Base-by-base conservation (phyloP, 2,888 invertebrate species). In the Ptilodon capucinus region DNA sequence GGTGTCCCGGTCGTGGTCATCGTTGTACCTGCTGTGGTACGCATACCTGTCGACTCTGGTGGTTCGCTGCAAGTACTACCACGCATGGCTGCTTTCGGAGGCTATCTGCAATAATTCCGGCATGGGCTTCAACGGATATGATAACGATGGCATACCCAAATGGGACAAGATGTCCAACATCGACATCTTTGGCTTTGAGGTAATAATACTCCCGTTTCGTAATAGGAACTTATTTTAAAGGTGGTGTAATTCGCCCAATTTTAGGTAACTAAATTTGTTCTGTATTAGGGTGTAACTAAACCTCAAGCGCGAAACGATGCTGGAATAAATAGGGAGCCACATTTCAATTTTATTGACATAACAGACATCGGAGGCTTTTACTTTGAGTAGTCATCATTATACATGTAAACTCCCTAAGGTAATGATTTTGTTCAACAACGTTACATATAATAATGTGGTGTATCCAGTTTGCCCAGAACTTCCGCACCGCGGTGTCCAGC, bases 121-220 rank as follows among this genome's bases (percentile, higher is more conserved):
- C 0, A 93, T 99, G 75, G 98, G 98, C 0, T 97, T 95, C 81
- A 94, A 95, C 64, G 98, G 98, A 0, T 97, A 94, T 77, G 94
- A 95, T 71, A 91, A 92, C 41, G 91, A 95, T 52, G 97, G 97
- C 35, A 88, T 92, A 40, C 91, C 95, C 1, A 94, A 94, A 71
- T 99, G 99, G 99, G 97, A 99, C 83, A 94, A 97, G 56, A 93
- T 97, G 75, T 96, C 98, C 38, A 99, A 99, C 79, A 97, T 99
- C 34, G 95, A 98, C 78, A 95, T 98, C 54, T 88, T 95, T 50
- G 93, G 94, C 66, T 97, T 98, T 79, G 99, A 99, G 94, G 97
- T 97, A 79, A 28, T 28, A 28, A 28, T 28, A 2, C 8, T 11
- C 4, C n/a, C n/a, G 28, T n/a, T 28, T 28, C 0, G 28, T 28